Conservation (phyloP, 2,797 vertebrate species). For the Podarcis lilfordi region DNA sequence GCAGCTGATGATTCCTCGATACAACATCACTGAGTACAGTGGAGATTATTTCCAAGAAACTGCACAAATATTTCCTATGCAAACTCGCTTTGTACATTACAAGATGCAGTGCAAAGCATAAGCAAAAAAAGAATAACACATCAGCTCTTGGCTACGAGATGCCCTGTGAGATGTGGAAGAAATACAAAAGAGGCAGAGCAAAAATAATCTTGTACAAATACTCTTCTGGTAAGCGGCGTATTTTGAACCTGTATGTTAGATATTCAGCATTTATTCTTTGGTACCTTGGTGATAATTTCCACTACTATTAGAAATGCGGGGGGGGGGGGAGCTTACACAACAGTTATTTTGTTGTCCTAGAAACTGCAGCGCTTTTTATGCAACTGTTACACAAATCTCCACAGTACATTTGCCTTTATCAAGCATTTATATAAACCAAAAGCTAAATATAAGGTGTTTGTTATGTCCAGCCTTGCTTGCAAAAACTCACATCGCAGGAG, state of each 20-base stretch:
- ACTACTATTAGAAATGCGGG: not conserved
- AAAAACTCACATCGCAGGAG: not conserved
- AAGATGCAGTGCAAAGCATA: not conserved
- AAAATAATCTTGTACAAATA: not conserved
- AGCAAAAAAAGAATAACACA: not conserved
- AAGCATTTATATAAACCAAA: not conserved
- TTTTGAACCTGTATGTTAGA: not conserved
- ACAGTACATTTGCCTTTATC: not conserved
- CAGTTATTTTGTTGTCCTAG: not conserved
- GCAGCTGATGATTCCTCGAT: not conserved
- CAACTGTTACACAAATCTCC: not conserved
- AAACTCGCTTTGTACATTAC: not conserved
- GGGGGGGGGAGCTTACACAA: not conserved
- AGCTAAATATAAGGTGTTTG: not conserved
- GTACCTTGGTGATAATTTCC: not conserved
- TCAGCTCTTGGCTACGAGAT: not conserved
- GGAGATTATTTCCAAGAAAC: not conserved
- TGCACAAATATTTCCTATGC: not conserved
- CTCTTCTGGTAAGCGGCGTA: not conserved
- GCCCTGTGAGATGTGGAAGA: not conserved
- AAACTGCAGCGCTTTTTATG: not conserved
- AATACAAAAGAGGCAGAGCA: not conserved
- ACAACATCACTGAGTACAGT: not conserved
- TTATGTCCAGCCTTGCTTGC: not conserved
- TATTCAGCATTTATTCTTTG: not conserved